Evolutionary conservation across 2,888 invertebrate species (phyloP), one percentile per base, ranked within the genome.

Genomic region (Mayetiola destructor): DNA sequence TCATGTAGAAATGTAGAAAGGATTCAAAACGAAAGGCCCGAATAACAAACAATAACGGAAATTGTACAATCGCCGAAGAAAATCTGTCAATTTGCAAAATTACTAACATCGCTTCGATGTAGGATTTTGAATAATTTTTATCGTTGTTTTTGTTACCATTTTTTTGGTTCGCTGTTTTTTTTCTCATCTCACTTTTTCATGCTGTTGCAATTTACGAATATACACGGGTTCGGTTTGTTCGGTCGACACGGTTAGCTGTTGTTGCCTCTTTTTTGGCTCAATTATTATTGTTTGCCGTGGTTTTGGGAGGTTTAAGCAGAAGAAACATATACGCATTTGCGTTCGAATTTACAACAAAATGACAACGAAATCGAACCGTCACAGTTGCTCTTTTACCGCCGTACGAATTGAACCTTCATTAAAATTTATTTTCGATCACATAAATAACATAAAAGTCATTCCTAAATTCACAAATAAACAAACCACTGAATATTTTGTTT

Each of bases 401-500:
- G n/a, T 48, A 27, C 16, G 4, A 48, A 16, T 27, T 48, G 48
- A 56, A 29, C 56, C 40, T 56, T 56, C 56, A 56, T 56, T 56
- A 56, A 56, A 56, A 56, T 56, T 56, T 56, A 56, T 56, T 40
- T 56, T 56, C 56, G 40, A 56, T 56, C 21, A 56, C 56, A 56
- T 56, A 56, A 56, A 56, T 56, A 55, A 55, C 55, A 37, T 27
- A 56, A 40, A 56, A 56, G 56, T 56, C 56, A 40, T 56, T 56
- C 40, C 30, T 18, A 56, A 56, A 56, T 56, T 27, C 20, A 56
- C 48, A 39, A 56, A 40, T 56, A 56, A 56, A 56, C 56, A 56
- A 40, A 35, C 56, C 40, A 40, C 56, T 56, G 56, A 35, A 56
- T 35, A 56, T 37, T 37, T 55, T 55, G 21, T 37, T 55, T 55